Evolutionary conservation across 2,797 vertebrate genomes (phyloP).

Genomic region (Dicrostonyx torquatus): DNA sequence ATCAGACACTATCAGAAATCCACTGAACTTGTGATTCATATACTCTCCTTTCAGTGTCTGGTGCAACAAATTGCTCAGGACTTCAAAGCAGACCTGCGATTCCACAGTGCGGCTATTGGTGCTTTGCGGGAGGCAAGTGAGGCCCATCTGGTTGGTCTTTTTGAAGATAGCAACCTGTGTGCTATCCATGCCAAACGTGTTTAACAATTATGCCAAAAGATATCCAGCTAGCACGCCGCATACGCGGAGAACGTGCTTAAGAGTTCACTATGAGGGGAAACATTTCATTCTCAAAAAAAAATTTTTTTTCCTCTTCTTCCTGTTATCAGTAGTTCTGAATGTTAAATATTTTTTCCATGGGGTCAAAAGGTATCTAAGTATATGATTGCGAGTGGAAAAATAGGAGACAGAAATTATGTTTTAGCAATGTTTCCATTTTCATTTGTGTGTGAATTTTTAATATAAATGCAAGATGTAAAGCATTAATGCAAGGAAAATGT

Average conservation of each 20-base stretch:
- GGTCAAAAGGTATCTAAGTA: not conserved
- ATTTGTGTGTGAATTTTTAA: not conserved
- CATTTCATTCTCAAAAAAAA: no score
- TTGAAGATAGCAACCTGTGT: no score
- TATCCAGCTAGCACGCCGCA: no score
- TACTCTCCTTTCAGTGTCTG: not conserved
- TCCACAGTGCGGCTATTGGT: not conserved
- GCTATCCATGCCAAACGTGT: no score
- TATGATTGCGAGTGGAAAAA: not conserved
- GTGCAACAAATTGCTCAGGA: not conserved
- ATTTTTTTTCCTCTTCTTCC: no score
- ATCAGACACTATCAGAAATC: no score
- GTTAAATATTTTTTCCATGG: not conserved
- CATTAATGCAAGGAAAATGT: slow-evolving; percentile 82
- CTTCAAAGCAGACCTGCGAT: not conserved
- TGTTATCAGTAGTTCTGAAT: not conserved
- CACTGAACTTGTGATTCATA: no score
- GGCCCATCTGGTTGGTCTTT: no score
- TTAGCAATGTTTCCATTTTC: not conserved
- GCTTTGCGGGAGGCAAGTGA: not conserved
- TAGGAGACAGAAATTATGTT: not conserved
- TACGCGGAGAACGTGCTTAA: no score
- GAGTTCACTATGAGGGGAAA: no score
- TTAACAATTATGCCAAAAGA: no score
- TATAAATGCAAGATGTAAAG: slow-evolving; percentile 77